Conservation (phyloP, 2,113 vertebrate genomes). For the Mungos mungo region DNA sequence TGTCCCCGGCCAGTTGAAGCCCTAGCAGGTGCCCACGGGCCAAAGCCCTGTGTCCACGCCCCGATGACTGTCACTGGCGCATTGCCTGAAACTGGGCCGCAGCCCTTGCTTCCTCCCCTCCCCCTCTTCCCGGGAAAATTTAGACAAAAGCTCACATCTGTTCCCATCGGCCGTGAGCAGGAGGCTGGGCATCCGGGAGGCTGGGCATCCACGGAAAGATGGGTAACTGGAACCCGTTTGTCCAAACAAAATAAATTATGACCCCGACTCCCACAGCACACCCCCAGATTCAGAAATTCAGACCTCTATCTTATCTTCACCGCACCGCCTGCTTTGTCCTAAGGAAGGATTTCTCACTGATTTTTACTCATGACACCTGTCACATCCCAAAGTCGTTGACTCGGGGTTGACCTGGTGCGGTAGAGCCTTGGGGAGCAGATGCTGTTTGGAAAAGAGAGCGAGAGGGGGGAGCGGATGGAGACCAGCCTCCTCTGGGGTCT, state of each 20-base stretch:
- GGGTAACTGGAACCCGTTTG: neutral
- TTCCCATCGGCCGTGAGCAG: neutral
- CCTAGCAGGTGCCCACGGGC: neutral
- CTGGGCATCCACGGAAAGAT: neutral
- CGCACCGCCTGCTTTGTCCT: neutral
- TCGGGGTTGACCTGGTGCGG: too few species aligned
- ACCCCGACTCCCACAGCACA: neutral
- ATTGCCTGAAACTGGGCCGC: neutral
- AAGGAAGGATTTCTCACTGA: neutral
- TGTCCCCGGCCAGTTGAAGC: neutral
- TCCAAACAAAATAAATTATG: neutral
- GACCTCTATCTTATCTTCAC: too few species aligned
- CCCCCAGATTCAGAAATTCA: neutral
- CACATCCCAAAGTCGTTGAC: too few species aligned
- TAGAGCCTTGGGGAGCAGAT: too few species aligned
- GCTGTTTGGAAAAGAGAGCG: neutral
- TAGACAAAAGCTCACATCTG: neutral
- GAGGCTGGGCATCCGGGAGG: neutral
- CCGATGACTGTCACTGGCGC: neutral
- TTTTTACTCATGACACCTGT: accelerated
- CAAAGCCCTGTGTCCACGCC: neutral
- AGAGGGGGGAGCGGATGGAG: neutral
- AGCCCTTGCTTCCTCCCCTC: too few species aligned
- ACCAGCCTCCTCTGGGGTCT: accelerated
- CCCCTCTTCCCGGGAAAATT: neutral